These are phyloP conservation scores for Myripristis murdjan DNA, from an alignment of 2,797 vertebrate species.

Conservation along the genomic window DNA sequence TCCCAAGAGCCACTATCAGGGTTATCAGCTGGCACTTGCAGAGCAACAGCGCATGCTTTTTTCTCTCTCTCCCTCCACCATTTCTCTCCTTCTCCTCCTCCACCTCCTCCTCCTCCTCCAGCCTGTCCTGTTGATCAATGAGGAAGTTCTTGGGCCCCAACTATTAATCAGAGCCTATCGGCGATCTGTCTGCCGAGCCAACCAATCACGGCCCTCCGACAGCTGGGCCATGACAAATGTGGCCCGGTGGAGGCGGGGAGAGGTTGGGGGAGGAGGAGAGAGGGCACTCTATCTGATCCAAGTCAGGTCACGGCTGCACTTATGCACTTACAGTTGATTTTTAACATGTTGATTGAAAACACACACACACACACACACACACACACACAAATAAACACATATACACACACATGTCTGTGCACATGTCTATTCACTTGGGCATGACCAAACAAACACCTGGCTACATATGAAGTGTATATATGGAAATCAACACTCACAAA, in stretches of 20 bases:
- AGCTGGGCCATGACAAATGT: conserved; percentile 89
- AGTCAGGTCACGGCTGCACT: conserved; percentile 82
- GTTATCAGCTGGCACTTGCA: conserved; percentile 78
- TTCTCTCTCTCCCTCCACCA: conserved; percentile 62
- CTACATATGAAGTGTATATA: no score
- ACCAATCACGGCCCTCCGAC: conserved; percentile 87
- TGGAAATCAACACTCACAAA: no score
- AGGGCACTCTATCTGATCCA: conserved; percentile 82
- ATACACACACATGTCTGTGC: conserved; percentile 9
- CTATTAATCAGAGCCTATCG: conserved; percentile 90
- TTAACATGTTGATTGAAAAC: conserved; percentile 66
- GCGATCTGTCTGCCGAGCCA: conserved; percentile 87
- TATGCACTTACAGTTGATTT: conserved; percentile 66
- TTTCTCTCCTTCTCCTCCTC: conserved; percentile 28
- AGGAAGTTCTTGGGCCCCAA: conserved; percentile 86
- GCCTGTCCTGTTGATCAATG: conserved; percentile 88
- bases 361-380: conserved; percentile 18
- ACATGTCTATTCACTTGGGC: background rate
- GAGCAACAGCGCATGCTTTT: conserved; percentile 79
- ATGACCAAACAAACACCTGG: no score
- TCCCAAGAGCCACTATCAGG: conserved; percentile 62
- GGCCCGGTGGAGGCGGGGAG: conserved; percentile 62
- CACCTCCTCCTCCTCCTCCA: conserved; percentile 56
- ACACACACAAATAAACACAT: conserved; percentile 19
- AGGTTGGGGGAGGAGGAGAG: conserved; percentile 60